Conservation (phyloP, 2,888 invertebrate genomes). For the Himalopsyche anomala region DNA sequence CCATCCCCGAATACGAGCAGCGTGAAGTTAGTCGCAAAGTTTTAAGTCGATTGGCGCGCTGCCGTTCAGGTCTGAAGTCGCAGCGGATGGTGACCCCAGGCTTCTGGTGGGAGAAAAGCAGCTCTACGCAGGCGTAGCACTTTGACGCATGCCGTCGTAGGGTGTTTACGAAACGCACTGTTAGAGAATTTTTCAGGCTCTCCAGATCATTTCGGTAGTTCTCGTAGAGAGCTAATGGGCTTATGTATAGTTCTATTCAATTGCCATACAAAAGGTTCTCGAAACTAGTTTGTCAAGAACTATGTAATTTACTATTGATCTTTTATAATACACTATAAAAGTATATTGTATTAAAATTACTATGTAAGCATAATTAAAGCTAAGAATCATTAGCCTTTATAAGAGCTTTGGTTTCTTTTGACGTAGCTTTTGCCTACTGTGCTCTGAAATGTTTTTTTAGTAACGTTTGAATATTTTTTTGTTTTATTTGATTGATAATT, state of each 20-base stretch:
- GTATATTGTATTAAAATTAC: no score
- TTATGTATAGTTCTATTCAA: not conserved
- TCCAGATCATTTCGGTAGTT: not conserved
- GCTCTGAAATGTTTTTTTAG: no score
- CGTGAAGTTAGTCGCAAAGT: not conserved
- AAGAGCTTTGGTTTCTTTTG: no score
- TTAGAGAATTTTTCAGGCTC: not conserved
- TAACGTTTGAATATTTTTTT: no score
- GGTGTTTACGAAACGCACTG: slow-evolving; percentile 34
- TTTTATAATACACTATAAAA: no score
- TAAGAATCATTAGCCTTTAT: no score
- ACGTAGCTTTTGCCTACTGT: no score
- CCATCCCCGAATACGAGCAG: slow-evolving; percentile 15
- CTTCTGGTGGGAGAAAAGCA: not conserved
- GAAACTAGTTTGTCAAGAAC: no score
- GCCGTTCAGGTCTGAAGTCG: slow-evolving; percentile 1
- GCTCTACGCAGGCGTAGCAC: not conserved
- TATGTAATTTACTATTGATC: no score
- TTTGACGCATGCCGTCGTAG: slow-evolving; percentile 30
- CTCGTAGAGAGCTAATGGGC: not conserved
- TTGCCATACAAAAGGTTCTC: no score
- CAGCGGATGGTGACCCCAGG: slow-evolving; percentile 19
- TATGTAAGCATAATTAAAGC: no score
- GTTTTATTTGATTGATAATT: no score
- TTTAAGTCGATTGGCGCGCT: slow-evolving; percentile 21